Evolutionary conservation across 2,888 invertebrate genomes (phyloP).

Genomic region (Orthosia gracilis): DNA sequence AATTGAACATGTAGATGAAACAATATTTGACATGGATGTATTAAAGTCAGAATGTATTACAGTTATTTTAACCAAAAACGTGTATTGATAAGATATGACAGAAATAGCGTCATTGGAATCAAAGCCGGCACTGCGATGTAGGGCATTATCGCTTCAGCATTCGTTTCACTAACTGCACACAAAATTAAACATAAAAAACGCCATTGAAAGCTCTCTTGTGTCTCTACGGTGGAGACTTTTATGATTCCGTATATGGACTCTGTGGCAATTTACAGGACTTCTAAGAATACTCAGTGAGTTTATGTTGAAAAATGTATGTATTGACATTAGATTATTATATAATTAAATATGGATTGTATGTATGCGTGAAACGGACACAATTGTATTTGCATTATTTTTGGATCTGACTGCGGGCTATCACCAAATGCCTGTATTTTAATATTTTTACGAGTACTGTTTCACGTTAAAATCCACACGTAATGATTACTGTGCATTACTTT

Average conservation of each 20-base stretch:
- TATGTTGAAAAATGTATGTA: conserved; percentile 42
- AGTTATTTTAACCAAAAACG: conserved; percentile 13
- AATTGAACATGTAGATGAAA: not conserved
- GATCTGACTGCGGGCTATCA: not conserved
- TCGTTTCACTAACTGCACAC: conserved; percentile 47
- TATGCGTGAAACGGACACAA: conserved; percentile 4
- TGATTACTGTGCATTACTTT: not conserved
- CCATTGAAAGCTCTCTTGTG: conserved; percentile 63
- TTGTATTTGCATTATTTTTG: conserved; percentile 17
- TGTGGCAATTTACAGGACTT: conserved; percentile 57
- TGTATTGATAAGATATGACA: conserved; percentile 31
- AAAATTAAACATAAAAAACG: conserved; percentile 35
- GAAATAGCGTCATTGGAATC: conserved; percentile 34
- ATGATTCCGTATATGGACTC: conserved; percentile 44
- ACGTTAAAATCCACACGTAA: not conserved
- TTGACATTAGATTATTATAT: conserved; percentile 30
- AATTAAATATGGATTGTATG: conserved; percentile 2
- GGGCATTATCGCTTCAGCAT: conserved; percentile 53
- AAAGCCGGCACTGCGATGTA: conserved; percentile 50
- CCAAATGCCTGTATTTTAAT: conserved; percentile 1
- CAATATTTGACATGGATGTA: not conserved
- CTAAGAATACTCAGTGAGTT: conserved; percentile 66
- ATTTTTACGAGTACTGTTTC: not conserved
- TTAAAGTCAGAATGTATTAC: not conserved
- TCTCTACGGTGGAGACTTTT: conserved; percentile 15